These are phyloP conservation scores for Palythoa caribaeorum DNA, from an alignment of 92 coral and sea anemone genomes.

Conservation along the genomic window DNA sequence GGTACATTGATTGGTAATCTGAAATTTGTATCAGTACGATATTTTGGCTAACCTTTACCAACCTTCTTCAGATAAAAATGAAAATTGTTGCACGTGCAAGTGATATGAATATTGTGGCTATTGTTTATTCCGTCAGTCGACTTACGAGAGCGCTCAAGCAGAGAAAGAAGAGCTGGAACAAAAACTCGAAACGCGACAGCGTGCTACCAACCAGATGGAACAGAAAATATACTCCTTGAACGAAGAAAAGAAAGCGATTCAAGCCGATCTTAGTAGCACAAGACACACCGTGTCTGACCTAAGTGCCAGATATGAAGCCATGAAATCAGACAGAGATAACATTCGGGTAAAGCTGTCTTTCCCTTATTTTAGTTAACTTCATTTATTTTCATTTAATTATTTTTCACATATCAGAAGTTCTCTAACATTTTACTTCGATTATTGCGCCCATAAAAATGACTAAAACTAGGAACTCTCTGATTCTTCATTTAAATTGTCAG, in stretches of 20 bases:
- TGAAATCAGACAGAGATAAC: constrained; percentile 24
- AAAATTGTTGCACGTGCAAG: too few species aligned
- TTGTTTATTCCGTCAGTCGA: neutral
- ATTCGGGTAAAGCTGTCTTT: neutral
- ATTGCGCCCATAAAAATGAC: neutral
- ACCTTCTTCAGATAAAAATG: too few species aligned
- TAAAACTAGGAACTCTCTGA: neutral
- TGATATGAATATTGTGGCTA: too few species aligned
- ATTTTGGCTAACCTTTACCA: too few species aligned
- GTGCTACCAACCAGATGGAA: neutral
- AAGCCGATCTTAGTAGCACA: neutral
- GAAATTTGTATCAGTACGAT: too few species aligned
- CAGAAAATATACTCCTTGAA: neutral
- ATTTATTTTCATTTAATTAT: too few species aligned
- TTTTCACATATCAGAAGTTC: too few species aligned
- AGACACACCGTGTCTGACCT: neutral
- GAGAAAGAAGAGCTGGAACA: constrained; percentile 22
- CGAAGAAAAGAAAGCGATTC: neutral
- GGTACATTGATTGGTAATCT: too few species aligned
- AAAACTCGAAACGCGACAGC: constrained; percentile 7
- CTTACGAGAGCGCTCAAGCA: constrained; percentile 12
- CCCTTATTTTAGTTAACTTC: too few species aligned
- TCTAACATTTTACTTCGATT: neutral
- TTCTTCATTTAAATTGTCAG: neutral
- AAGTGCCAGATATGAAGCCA: constrained; percentile 10